Evolutionary conservation across 2,113 vertebrate genomes (phyloP), one percentile per base, ranked within the genome.

Genomic region (Zapus hudsonius): DNA sequence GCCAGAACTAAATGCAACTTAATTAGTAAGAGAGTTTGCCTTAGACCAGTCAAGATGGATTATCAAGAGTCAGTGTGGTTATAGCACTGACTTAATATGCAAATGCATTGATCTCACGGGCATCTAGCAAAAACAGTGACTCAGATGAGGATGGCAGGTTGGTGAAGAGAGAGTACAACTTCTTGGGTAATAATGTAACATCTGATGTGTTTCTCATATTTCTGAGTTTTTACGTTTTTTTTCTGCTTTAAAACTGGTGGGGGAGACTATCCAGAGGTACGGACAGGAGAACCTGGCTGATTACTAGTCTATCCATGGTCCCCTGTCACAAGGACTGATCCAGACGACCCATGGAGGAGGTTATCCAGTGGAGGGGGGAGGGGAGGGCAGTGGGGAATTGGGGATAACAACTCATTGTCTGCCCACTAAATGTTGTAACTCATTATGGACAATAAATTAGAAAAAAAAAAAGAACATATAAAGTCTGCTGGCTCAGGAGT

Each of bases 171-270:
- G 23, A 36, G 7, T 25, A 44, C 0, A 11, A 23, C 42, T 59
- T 33, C 42, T 16, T 52, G 22, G 11, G 78, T 74, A 82, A 73
- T 29, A 67, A n/a, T 42, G 8, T 13, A 87, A 36, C 2, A 17
- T 31, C 66, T 12, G 75, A 12, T 0, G 17, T 2, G 3, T 42
- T 25, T 40, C 3, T 0, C 80, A 2, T 20, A 40, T 33, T 29
- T 52, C 44, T 66, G 16, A 69, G 44, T 31, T 55, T 0, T 0
- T 75, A 5, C 2, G 29, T 44, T 27, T 74, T 66, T 36, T 27
- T 57, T 15, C 40, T 29, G 33, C 76, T 90, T 84, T 86, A 73
- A 72, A 66, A 73, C 22, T 82, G 72, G 63, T 31, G n/a, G n/a
- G n/a, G n/a, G n/a, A n/a, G n/a, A n/a, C n/a, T n/a, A n/a, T n/a